Conservation (phyloP, 2,888 invertebrate species). For the Lycocerus yunnanus region DNA sequence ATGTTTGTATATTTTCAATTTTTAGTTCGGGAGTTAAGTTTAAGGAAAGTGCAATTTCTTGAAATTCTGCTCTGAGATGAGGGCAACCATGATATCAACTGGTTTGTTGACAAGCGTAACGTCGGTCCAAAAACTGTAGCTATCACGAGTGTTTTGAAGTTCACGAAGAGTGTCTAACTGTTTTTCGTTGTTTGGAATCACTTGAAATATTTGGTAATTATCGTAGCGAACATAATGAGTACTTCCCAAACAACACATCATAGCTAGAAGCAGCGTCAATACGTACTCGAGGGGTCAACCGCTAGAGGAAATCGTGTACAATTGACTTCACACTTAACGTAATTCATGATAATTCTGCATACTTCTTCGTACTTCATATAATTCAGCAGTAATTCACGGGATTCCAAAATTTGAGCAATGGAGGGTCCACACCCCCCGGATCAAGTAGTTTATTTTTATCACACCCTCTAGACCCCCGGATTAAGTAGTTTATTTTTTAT, state of each 20-base stretch:
- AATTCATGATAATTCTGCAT: too few relatives aligned
- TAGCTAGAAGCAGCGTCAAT: not conserved
- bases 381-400: too few relatives aligned
- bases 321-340: too few relatives aligned
- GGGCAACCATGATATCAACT: slow-evolving; percentile 66
- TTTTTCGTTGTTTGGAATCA: slow-evolving; percentile 37
- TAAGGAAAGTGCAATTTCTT: slow-evolving; percentile 49
- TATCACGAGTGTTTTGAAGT: slow-evolving; percentile 48
- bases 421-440: too few relatives aligned
- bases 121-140: slow-evolving; percentile 53
- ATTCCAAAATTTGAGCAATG: too few relatives aligned
- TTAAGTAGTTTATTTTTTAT: too few relatives aligned
- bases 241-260: not conserved
- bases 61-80: slow-evolving; percentile 54
- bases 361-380: too few relatives aligned
- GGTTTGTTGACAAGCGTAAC: slow-evolving; percentile 51
- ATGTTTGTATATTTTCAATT: slow-evolving; percentile 64
- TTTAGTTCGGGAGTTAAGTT: slow-evolving; percentile 54
- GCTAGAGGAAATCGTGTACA: too few relatives aligned
- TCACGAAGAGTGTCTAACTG: slow-evolving; percentile 54
- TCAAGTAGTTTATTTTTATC: too few relatives aligned
- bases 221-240: slow-evolving; percentile 19
- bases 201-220: slow-evolving; percentile 42
- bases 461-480: too few relatives aligned
- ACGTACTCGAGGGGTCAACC: too few relatives aligned